phyloP scores from a whole-genome alignment of 2,113 vertebrate genomes.

The Pelodiscus sinensis region DNA sequence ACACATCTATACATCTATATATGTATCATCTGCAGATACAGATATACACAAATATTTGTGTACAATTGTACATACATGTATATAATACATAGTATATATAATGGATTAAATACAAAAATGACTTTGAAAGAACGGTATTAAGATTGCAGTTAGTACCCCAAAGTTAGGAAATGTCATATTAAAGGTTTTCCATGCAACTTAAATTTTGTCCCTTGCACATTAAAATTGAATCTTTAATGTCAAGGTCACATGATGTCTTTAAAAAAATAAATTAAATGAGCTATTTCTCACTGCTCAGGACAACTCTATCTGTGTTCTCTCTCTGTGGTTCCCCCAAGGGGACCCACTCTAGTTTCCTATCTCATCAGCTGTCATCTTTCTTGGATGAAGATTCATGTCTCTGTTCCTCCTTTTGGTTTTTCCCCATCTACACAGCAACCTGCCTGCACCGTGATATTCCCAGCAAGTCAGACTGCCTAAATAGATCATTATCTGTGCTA shows the following conservation, averaged over 20 bases:
- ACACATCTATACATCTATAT: neutral
- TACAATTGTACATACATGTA: accelerated
- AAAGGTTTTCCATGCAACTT: neutral
- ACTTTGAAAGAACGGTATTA: neutral
- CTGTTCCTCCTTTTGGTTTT: neutral
- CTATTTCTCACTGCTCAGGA: neutral
- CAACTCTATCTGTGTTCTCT: neutral
- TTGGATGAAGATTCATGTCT: neutral
- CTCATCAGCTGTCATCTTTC: neutral
- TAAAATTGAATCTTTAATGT: neutral
- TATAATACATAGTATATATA: accelerated
- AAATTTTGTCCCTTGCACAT: neutral
- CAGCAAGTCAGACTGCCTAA: neutral
- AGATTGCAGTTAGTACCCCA: neutral
- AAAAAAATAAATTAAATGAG: neutral
- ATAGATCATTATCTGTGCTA: neutral
- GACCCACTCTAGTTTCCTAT: neutral
- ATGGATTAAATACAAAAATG: neutral
- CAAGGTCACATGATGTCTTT: neutral
- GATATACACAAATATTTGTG: neutral
- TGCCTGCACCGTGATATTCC: neutral
- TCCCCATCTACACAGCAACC: neutral
- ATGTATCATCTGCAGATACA: neutral
- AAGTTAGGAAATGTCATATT: neutral
- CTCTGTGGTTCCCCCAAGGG: neutral